phyloP scores from a whole-genome alignment of 2,888 invertebrate genomes.

The Ophioninae sp. region DNA sequence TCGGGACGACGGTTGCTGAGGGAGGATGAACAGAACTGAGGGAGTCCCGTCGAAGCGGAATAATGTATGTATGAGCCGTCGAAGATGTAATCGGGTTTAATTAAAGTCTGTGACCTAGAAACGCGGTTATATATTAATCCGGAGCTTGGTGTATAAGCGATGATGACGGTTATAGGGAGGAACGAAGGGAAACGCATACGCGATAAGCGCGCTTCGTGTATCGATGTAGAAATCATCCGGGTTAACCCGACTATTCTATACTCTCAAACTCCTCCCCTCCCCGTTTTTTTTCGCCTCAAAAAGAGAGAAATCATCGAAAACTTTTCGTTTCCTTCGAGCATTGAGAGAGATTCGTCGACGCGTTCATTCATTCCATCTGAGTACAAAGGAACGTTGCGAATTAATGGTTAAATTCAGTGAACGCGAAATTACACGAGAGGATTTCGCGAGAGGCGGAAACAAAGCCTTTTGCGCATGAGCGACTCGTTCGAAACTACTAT shows the following conservation, averaged over 20 bases:
- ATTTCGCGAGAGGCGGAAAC: neutral
- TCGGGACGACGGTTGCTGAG: neutral
- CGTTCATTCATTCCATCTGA: neutral
- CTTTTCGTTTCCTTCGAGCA: neutral
- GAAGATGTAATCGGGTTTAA: slow-evolving; percentile 74
- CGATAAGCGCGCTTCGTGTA: slow-evolving; percentile 1
- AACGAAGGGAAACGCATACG: slow-evolving; percentile 14
- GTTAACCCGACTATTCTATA: neutral
- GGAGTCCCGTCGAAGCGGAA: slow-evolving; percentile 57
- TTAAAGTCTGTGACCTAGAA: slow-evolving; percentile 73
- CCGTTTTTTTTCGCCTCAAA: no score
- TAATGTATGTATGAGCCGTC: slow-evolving; percentile 65
- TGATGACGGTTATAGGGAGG: slow-evolving; percentile 2
- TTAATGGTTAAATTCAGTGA: slow-evolving; percentile 5
- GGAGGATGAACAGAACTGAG: neutral
- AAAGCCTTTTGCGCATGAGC: neutral
- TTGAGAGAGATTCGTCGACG: neutral
- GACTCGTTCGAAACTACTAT: neutral
- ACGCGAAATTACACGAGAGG: neutral
- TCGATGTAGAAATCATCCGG: slow-evolving; percentile 22
- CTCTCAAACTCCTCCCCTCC: neutral
- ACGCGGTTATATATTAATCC: slow-evolving; percentile 72
- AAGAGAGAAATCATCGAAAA: neutral
- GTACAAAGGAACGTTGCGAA: slow-evolving; percentile 18
- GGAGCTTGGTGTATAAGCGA: slow-evolving; percentile 40